Evolutionary conservation across 2,113 vertebrate genomes (phyloP).

Genomic region (Numenius arquata): DNA sequence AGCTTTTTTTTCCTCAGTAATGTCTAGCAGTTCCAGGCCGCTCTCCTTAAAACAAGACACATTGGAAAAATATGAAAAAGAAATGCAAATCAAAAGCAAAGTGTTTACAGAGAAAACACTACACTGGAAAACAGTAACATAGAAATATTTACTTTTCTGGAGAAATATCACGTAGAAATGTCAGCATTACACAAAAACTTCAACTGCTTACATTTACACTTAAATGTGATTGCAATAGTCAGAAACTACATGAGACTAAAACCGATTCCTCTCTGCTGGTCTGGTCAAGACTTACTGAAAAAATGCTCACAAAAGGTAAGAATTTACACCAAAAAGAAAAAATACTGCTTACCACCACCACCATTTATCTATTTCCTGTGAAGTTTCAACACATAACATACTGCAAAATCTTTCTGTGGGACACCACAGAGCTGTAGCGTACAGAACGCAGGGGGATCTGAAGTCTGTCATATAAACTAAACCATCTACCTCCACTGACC

Average conservation of each 20-base stretch:
- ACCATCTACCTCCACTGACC: background rate
- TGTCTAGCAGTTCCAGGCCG: background rate
- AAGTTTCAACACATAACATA: background rate
- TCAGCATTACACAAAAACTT: background rate
- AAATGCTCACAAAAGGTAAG: background rate
- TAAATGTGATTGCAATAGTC: background rate
- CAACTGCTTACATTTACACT: background rate
- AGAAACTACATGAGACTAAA: background rate
- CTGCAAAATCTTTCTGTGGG: background rate
- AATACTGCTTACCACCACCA: background rate
- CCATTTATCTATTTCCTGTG: background rate
- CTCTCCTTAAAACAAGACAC: background rate
- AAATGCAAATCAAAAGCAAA: background rate
- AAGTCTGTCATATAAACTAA: background rate
- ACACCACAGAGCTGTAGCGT: no score
- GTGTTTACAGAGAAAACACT: background rate
- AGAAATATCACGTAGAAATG: background rate
- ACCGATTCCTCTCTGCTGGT: background rate
- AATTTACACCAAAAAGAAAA: background rate
- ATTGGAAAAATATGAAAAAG: background rate
- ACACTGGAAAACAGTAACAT: background rate
- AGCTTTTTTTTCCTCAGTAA: background rate
- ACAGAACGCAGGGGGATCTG: background rate
- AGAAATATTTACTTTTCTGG: background rate
- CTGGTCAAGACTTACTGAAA: background rate